These are phyloP conservation scores for Pseudorhiza aurosa DNA, from an alignment of 30 jellyfish, hydroid and myxozoan genomes.

Conservation along the genomic window DNA sequence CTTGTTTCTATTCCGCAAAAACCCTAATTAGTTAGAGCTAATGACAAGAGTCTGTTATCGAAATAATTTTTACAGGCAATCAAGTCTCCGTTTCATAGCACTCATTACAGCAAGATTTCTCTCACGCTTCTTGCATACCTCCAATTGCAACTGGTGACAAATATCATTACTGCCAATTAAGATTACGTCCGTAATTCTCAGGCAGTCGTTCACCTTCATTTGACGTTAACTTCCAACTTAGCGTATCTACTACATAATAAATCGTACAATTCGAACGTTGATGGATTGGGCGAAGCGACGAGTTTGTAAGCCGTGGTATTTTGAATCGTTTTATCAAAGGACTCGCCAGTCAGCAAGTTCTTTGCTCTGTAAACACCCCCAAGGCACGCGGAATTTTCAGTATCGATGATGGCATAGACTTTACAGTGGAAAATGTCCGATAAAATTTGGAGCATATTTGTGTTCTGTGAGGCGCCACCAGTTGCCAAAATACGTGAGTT, in stretches of 20 bases:
- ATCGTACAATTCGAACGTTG: conserved; percentile 2
- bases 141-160: too few relatives aligned
- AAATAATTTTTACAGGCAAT: too few relatives aligned
- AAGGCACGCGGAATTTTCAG: conserved; percentile 87
- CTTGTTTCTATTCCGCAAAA: too few relatives aligned
- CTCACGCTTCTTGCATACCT: too few relatives aligned
- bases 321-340: conserved; percentile 8
- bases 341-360: conserved; percentile 12
- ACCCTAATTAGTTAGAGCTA: too few relatives aligned
- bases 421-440: conserved; percentile 71
- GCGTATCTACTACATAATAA: conserved; percentile 30
- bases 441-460: conserved; percentile 64
- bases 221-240: not conserved
- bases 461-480: conserved; percentile 93
- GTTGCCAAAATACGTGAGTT: conserved; percentile 88
- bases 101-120: too few relatives aligned
- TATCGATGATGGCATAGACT: conserved; percentile 65
- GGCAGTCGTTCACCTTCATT: too few relatives aligned
- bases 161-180: too few relatives aligned
- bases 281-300: conserved; percentile 33
- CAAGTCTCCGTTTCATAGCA: too few relatives aligned
- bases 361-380: conserved; percentile 81
- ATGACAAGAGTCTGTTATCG: too few relatives aligned
- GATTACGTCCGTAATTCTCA: too few relatives aligned
- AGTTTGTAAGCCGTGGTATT: conserved; percentile 16